Conservation (phyloP, 2,113 vertebrate species). For the Esox niger region DNA sequence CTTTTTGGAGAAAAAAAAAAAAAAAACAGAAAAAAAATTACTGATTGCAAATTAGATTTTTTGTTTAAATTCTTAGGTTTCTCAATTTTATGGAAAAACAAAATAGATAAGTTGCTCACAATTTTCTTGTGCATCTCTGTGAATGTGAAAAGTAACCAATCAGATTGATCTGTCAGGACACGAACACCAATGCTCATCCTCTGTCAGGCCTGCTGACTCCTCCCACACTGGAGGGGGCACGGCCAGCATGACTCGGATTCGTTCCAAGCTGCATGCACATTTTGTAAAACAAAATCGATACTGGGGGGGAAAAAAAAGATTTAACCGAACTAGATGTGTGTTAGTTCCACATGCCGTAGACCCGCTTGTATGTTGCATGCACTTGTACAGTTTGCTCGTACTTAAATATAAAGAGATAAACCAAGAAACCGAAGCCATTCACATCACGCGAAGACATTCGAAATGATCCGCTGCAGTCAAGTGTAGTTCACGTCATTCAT, state of each 20-base stretch:
- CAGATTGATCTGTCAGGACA: conserved; percentile 70
- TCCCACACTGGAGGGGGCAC: conserved; percentile 69
- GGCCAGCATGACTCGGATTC: conserved; percentile 89
- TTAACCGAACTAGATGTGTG: conserved; percentile 83
- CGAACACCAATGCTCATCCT: conserved; percentile 72
- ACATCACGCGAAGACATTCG: conserved; percentile 85
- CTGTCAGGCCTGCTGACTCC: conserved; percentile 76
- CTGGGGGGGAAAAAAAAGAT: conserved; percentile 74
- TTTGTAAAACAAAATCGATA: conserved; percentile 78
- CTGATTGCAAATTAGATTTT: conserved; percentile 53
- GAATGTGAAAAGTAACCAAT: conserved; percentile 73
- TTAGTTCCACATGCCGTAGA: conserved; percentile 92
- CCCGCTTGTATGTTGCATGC: conserved; percentile 99
- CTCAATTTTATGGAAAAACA: conserved; percentile 48
- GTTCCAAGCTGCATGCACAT: conserved; percentile 96
- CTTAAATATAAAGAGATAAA: conserved; percentile 90
- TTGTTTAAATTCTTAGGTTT: conserved; percentile 61
- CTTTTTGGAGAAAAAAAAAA: conserved; percentile 72
- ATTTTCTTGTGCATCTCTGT: conserved; percentile 78
- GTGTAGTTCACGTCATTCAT: conserved; percentile 73
- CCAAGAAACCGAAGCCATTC: conserved; percentile 98
- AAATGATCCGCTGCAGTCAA: conserved; percentile 71
- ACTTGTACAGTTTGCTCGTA: conserved; percentile 99
- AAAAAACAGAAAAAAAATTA: conserved; percentile 24
- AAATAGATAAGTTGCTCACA: conserved; percentile 46